These are phyloP conservation scores for Clarias macrocephalus DNA, from an alignment of 2,113 vertebrate species.

Conservation along the genomic window DNA sequence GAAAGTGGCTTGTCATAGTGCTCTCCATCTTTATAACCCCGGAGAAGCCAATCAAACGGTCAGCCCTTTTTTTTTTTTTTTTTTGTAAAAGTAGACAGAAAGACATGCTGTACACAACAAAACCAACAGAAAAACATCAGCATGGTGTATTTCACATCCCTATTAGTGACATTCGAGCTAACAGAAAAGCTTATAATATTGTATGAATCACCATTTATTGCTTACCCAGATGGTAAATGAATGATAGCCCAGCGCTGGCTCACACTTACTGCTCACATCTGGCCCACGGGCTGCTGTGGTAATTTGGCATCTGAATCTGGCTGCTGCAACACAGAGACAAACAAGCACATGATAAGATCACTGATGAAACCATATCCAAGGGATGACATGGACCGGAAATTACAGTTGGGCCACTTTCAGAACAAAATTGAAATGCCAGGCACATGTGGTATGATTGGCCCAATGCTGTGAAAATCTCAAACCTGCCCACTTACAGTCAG, in stretches of 20 bases:
- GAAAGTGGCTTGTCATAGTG: slow-evolving; percentile 1
- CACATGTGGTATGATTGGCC: not conserved
- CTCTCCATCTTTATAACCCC: not conserved
- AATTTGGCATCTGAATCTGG: slow-evolving; percentile 6
- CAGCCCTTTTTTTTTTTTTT: not conserved
- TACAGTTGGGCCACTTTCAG: slow-evolving; percentile 9
- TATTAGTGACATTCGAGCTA: not conserved
- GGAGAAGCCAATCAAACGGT: not conserved
- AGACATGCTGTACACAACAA: not conserved
- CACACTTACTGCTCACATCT: not conserved
- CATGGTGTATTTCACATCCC: not conserved
- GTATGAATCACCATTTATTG: slow-evolving; percentile 4
- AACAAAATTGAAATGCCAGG: not conserved
- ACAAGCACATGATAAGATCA: not conserved
- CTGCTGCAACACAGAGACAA: not conserved
- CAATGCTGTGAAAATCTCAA: not conserved
- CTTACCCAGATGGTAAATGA: slow-evolving; percentile 19
- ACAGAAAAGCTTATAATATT: slow-evolving; percentile 6
- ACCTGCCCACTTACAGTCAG: not conserved
- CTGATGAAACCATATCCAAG: not conserved
- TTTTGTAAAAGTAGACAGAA: not conserved
- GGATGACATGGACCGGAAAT: not conserved
- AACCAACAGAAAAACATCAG: not conserved
- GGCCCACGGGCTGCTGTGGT: not conserved
- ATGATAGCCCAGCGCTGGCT: not conserved